Conservation (phyloP, 1,140 invertebrate species). For the Drosophila pachea region DNA sequence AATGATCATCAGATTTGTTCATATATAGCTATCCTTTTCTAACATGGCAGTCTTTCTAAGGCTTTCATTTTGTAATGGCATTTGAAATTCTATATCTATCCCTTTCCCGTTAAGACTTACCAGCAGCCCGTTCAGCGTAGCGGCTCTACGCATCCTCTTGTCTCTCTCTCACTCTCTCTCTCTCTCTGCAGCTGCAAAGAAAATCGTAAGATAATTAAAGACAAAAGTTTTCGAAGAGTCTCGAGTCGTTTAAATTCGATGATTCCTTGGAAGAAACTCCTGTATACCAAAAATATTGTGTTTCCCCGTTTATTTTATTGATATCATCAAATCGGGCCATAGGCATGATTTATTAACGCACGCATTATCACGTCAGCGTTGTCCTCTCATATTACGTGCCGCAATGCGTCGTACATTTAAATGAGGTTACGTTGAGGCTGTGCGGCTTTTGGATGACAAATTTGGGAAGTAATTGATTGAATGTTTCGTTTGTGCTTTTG, state of each 20-base stretch:
- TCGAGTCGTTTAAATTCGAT: too few species aligned
- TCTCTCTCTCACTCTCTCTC: background rate
- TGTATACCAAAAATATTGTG: background rate
- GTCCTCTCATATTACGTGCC: conserved; percentile 39
- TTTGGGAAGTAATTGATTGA: conserved; percentile 56
- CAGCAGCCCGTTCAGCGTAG: conserved; percentile 44
- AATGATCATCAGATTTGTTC: background rate
- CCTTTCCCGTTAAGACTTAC: conserved; percentile 37
- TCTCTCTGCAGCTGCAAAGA: conserved; percentile 10
- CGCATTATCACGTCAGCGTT: conserved; percentile 39
- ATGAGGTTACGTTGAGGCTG: conserved; percentile 31
- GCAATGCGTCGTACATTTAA: conserved; percentile 35
- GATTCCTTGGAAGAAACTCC: too few species aligned
- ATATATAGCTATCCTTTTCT: background rate
- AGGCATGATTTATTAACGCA: conserved; percentile 31
- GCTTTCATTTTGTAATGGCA: too few species aligned
- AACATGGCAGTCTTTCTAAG: too few species aligned
- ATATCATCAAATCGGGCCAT: background rate
- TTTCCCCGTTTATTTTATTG: background rate
- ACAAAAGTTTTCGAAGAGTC: too few species aligned
- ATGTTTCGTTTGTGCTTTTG: conserved; percentile 18
- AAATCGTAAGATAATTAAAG: background rate
- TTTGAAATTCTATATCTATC: background rate
- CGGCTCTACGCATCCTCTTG: conserved; percentile 44
- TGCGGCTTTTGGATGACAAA: conserved; percentile 51